Evolutionary conservation across 2,797 vertebrate genomes (phyloP), one percentile per base, ranked within the genome.

Genomic region (Urophycis tenuis): DNA sequence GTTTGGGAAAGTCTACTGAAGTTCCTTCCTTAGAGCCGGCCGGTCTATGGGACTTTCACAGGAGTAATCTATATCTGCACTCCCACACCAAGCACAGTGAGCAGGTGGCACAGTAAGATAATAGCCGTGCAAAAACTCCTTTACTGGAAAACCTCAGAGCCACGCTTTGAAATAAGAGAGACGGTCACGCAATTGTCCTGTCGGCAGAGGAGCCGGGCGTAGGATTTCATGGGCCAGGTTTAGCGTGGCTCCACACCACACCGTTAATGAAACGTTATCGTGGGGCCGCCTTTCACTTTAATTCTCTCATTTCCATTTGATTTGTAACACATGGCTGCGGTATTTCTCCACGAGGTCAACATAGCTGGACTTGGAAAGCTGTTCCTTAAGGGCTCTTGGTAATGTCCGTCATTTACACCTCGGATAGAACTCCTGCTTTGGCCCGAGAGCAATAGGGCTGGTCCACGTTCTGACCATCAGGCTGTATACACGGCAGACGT

Each of bases 261-360:
- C 85, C 2, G 25, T 78, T 89, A 86, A 89, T 89, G 86, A 89
- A 88, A 89, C 73, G 86, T 82, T 87, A 88, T 88, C 85, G 84
- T 79, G 80, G 85, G 84, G 79, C 79, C 74, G 79, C 14, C 31
- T 88, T 89, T 88, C 81, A 80, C 81, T 86, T 87, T 84, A 86
- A 87, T 86, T 87, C 82, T 78, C 80, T 81, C 71, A 82, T 87
- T 87, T 88, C 79, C 74, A 80, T 87, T 83, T 89, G 85, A 91
- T 88, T 82, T 81, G 81, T 82, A 82, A 84, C 89, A 90, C 81
- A 87, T 90, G 88, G 85, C 30, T 0, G 25, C 79, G 70, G 77
- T 87, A 81, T 89, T 88, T 81, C 86, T 76, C 76, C 69, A 75
- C 81, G 72, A 72, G 36, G 75, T 8, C 7, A 35, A 49, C 78